Percentiles rank a stretch among this genome's conserved stretches.
Conservation (phyloP, 2,797 vertebrate species). For the Cynodonichthys magdalenae region DNA sequence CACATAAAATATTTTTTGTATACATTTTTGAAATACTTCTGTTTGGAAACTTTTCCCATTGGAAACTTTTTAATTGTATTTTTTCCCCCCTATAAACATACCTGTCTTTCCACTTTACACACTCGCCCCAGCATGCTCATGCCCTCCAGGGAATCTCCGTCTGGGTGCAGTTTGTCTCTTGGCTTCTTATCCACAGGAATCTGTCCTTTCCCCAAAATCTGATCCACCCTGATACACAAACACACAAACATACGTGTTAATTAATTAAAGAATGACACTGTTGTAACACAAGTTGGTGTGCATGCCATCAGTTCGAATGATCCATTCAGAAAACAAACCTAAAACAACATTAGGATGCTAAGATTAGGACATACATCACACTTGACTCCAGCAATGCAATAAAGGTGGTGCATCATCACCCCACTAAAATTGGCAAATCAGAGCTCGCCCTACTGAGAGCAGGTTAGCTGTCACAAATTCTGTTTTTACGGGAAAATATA, state of each 20-base stretch:
- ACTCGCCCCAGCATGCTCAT: slow-evolving; percentile 97
- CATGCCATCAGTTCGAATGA: slow-evolving; percentile 34
- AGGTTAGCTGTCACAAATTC: rapidly evolving
- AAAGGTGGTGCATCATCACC: neutral
- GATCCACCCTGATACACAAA: slow-evolving; percentile 88
- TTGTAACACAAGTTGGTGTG: slow-evolving; percentile 14
- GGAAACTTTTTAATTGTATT: neutral
- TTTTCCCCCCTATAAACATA: slow-evolving; percentile 57
- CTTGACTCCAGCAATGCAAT: neutral
- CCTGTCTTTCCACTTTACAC: slow-evolving; percentile 98
- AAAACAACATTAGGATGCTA: slow-evolving; percentile 43
- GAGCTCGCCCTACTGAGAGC: neutral
- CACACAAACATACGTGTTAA: slow-evolving; percentile 17
- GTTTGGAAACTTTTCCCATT: neutral
- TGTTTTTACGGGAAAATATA: neutral
- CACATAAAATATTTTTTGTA: neutral
- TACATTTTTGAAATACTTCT: neutral
- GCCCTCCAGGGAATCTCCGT: slow-evolving; percentile 90
- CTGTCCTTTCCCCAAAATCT: slow-evolving; percentile 97
- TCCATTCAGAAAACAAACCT: slow-evolving; percentile 57
- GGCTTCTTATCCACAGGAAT: slow-evolving; percentile 92
- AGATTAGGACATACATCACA: slow-evolving; percentile 45
- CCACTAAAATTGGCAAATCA: neutral
- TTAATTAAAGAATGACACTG: slow-evolving; percentile 13
- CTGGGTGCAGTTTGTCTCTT: slow-evolving; percentile 89